phyloP scores from a whole-genome alignment of 1,140 invertebrate species.

The Melipona quadrifasciata region DNA sequence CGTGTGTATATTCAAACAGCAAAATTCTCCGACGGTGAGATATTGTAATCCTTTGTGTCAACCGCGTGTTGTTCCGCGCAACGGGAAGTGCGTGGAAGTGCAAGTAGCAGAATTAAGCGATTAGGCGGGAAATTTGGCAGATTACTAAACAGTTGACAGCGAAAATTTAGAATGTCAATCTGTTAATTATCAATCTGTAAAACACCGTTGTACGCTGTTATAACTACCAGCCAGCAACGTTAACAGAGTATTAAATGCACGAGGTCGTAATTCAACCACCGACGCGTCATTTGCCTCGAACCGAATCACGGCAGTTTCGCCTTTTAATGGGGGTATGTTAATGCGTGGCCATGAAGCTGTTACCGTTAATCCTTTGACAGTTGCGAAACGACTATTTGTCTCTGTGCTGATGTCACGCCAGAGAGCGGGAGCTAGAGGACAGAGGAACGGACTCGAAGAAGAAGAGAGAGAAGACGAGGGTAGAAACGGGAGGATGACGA shows the following conservation, averaged over 20 bases:
- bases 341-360: conserved; percentile 28
- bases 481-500: conserved; percentile 28
- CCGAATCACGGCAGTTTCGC: conserved; percentile 46
- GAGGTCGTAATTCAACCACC: not conserved
- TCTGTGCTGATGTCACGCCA: conserved; percentile 69
- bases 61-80: not conserved
- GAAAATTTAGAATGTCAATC: too few species aligned
- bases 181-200: too few species aligned
- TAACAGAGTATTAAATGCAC: not conserved
- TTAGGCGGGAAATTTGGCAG: not conserved
- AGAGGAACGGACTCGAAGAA: not conserved
- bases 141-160: too few species aligned
- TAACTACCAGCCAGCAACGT: not conserved
- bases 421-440: conserved; percentile 41
- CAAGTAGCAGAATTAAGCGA: not conserved
- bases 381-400: conserved; percentile 68
- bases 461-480: not conserved
- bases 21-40: not conserved
- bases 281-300: not conserved
- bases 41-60: not conserved
- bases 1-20: not conserved
- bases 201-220: too few species aligned
- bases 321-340: conserved; percentile 28
- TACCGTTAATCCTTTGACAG: conserved; percentile 70
- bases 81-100: not conserved